Evolutionary conservation across 2,888 invertebrate species (phyloP).

Genomic region (Athripsodes cinereus): DNA sequence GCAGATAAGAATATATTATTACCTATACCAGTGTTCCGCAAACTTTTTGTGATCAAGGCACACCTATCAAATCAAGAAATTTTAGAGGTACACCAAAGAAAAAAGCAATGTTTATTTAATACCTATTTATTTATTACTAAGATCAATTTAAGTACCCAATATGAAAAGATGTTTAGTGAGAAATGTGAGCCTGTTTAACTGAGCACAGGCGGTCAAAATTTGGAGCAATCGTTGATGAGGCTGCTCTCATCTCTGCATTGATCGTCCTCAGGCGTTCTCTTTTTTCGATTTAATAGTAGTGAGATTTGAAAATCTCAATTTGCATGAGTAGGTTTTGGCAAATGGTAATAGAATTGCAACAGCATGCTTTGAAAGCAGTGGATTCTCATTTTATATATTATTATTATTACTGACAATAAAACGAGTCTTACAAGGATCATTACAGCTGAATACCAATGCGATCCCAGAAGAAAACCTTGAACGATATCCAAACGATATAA

Average conservation of each 20-base stretch:
- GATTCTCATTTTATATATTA: too few species aligned
- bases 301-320: slow-evolving; percentile 25
- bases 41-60: neutral
- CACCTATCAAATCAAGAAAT: slow-evolving; percentile 1
- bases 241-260: slow-evolving; percentile 28
- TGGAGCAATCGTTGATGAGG: slow-evolving; percentile 24
- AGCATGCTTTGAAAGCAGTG: slow-evolving; percentile 25
- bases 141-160: slow-evolving; percentile 17
- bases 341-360: slow-evolving; percentile 29
- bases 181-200: slow-evolving; percentile 19
- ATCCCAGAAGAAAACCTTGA: too few species aligned
- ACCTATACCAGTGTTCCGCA: too few species aligned
- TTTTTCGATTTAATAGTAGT: slow-evolving; percentile 16
- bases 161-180: slow-evolving; percentile 18
- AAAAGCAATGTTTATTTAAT: slow-evolving; percentile 9
- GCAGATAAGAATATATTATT: too few species aligned
- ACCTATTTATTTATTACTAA: slow-evolving; percentile 11
- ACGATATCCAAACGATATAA: too few species aligned
- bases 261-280: slow-evolving; percentile 27
- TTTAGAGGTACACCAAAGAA: slow-evolving; percentile 7
- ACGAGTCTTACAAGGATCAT: too few species aligned
- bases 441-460: too few species aligned
- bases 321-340: slow-evolving; percentile 23
- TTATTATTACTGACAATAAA: too few species aligned
- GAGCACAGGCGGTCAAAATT: too few species aligned